These are phyloP conservation scores for Incurvaria masculella DNA, from an alignment of 2,888 invertebrate species.

Conservation along the genomic window DNA sequence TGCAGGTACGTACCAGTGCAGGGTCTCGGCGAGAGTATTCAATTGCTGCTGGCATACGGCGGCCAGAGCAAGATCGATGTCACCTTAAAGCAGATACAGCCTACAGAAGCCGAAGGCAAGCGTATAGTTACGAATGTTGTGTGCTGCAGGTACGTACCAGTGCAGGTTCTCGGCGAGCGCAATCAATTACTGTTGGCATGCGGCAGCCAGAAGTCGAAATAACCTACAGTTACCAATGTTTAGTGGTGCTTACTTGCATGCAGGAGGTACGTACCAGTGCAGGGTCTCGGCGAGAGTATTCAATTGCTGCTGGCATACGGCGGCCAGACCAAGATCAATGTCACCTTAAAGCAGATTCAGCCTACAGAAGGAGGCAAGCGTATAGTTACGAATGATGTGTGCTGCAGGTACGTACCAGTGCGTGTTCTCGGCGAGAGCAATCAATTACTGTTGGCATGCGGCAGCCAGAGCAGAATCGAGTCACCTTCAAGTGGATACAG, in stretches of 20 bases:
- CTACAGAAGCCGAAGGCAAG: constrained; percentile 37
- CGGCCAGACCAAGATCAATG: constrained; percentile 47
- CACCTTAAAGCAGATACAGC: constrained; percentile 28
- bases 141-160: too few species aligned
- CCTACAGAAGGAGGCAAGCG: constrained; percentile 38
- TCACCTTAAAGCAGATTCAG: constrained; percentile 28
- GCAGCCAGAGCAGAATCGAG: too few species aligned
- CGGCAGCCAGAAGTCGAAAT: too few species aligned
- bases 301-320: constrained; percentile 50
- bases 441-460: too few species aligned
- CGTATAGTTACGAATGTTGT: too few species aligned
- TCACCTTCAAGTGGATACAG: constrained; percentile 29
- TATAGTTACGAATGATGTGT: too few species aligned
- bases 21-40: constrained; percentile 52
- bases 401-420: too few species aligned
- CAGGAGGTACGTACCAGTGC: constrained; percentile 49
- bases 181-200: too few species aligned
- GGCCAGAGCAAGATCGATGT: constrained; percentile 48
- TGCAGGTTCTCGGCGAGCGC: too few species aligned
- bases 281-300: constrained; percentile 52
- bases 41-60: constrained; percentile 49
- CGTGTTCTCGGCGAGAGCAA: too few species aligned
- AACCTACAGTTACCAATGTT: too few species aligned
- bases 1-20: constrained; percentile 44
- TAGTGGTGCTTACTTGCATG: too few species aligned